Base-by-base conservation (phyloP, 1,140 invertebrate genomes). In the Ephestia elutella region DNA sequence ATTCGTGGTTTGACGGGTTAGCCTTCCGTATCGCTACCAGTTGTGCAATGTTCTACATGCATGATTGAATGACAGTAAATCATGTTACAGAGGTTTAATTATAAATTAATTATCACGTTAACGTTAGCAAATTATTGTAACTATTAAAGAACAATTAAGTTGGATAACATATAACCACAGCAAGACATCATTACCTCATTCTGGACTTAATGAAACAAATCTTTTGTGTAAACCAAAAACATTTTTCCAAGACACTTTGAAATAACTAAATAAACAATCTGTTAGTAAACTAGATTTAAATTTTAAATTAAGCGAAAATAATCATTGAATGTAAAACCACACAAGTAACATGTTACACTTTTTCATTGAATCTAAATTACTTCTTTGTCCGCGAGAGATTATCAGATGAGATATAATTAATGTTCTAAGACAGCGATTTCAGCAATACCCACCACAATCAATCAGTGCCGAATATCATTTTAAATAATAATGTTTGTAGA, bases 21-120 rank as follows among this genome's bases (percentile, higher is more conserved):
- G 38, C 38, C 15, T 17, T n/a, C 38, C n/a, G 38, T 44, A 44
- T 44, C 38, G 49, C 57, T 44, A 15, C 59, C n/a, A 15, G 49
- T 62, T 62, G 44, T 44, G 25, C 48, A 58, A 63, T 44, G 20
- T 30, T 25, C 13, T 51, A 18, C 30, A 65, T 60, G 59, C 57
- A 57, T 64, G 62, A 64, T 60, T 57, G 62, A 64, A 10, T 57
- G 49, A 49, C 56, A 57, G 56, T 48, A 59, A 17, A 53, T 35
- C 50, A 44, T 20, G 57, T 59, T 59, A 53, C 57, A 18, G 15
- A 49, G 38, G n/a, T 57, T 19, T 18, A 57, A 51, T 50, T 57
- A 44, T 10, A 44, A 44, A 15, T 44, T 44, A 44, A 44, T 44
- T 44, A 44, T 44, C 38, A 44, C 38, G n/a, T n/a, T 7, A 44